These are phyloP conservation scores for Cataglyphis rosenhaueri DNA, from an alignment of 2,888 invertebrate species.

Conservation along the genomic window DNA sequence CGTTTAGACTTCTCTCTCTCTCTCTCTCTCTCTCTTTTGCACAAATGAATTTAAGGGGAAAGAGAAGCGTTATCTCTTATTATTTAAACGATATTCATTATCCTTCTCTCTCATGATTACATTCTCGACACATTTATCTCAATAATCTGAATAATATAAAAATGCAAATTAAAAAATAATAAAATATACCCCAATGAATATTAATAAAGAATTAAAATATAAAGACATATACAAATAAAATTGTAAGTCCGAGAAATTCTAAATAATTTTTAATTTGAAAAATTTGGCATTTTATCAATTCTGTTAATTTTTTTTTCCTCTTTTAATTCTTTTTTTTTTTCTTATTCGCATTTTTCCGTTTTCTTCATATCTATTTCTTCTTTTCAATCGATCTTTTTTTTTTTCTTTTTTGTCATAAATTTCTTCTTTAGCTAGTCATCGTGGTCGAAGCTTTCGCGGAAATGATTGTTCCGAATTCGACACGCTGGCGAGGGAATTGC, in stretches of 20 bases:
- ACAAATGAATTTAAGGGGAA: background rate
- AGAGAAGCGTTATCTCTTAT: background rate
- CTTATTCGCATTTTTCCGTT: background rate
- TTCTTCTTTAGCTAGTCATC: background rate
- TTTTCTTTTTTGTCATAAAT: background rate
- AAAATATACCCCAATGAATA: background rate
- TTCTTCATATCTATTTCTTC: background rate
- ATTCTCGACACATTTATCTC: background rate
- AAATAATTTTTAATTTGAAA: background rate
- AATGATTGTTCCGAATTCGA: conserved; percentile 30
- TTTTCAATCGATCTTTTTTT: background rate
- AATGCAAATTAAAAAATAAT: background rate
- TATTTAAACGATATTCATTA: background rate
- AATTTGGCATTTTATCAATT: too few relatives aligned
- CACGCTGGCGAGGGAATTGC: conserved; percentile 20
- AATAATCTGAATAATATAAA: background rate
- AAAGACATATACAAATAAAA: background rate
- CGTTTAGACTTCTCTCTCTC: background rate
- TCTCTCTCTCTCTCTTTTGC: background rate
- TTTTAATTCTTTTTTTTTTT: background rate
- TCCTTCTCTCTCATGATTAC: background rate
- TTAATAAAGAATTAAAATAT: background rate
- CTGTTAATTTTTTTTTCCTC: background rate
- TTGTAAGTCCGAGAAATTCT: background rate
- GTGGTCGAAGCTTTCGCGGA: conserved; percentile 14